Percentiles rank a stretch among this genome's conserved stretches.
These are phyloP conservation scores for Halictus quadricinctus DNA, from an alignment of 2,888 invertebrate species.

Conservation along the genomic window DNA sequence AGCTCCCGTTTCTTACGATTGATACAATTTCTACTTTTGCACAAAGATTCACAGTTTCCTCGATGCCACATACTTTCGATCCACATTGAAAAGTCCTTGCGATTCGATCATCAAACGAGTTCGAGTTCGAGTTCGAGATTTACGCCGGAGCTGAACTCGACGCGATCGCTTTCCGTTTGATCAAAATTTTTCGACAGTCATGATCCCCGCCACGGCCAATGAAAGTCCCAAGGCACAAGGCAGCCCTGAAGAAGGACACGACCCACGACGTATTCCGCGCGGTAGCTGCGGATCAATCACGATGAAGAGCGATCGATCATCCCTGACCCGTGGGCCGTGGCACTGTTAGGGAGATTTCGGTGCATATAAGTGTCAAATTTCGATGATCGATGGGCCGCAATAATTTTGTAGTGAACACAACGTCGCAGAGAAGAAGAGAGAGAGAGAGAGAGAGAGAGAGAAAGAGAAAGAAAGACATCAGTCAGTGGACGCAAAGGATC, in stretches of 20 bases:
- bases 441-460: background rate
- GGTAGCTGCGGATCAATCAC: constrained; percentile 73
- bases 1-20: too few species aligned
- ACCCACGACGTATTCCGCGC: constrained; percentile 47
- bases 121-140: too few species aligned
- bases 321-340: constrained; percentile 44
- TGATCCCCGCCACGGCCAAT: constrained; percentile 24
- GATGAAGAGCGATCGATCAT: constrained; percentile 74
- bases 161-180: background rate
- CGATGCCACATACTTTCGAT: too few species aligned
- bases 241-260: constrained; percentile 24
- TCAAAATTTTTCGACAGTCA: constrained; percentile 20
- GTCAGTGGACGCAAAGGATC: constrained; percentile 23
- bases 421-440: background rate
- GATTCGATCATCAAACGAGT: too few species aligned
- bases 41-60: too few species aligned
- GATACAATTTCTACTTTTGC: too few species aligned
- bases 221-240: constrained; percentile 9
- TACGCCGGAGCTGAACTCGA: too few species aligned
- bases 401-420: constrained; percentile 65
- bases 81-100: too few species aligned
- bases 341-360: constrained; percentile 71
- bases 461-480: constrained; percentile 22
- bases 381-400: constrained; percentile 77
- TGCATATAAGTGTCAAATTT: constrained; percentile 78